Evolutionary conservation across 2,797 vertebrate genomes (phyloP), one percentile per base, ranked within the genome.

Genomic region (Podarcis siculus): DNA sequence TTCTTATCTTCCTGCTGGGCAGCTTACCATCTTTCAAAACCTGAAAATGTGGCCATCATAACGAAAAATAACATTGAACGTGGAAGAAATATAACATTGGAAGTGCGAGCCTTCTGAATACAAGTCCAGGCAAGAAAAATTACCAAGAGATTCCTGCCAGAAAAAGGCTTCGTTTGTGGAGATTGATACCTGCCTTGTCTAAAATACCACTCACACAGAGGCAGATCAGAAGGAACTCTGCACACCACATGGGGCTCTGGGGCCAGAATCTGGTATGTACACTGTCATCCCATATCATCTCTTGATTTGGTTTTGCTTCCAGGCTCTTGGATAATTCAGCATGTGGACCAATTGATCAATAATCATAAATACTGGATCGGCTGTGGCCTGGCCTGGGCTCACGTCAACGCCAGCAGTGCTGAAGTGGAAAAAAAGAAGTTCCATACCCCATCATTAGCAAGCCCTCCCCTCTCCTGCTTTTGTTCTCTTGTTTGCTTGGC

Each of bases 401-500:
- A 91, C 85, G 21, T 83, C 19, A 61, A 82, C 49, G 13, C 30
- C 32, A 30, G 9, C 0, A 66, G 12, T 17, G 13, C 42, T 55
- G 13, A 27, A 66, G 30, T 25, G 61, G 42, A 30, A 4, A 15
- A 55, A 15, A 15, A 88, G 1, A 72, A 87, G 83, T 23, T 72
- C 90, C 58, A 25, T 77, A 30, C 49, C n/a, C 37, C 45, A 69
- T 84, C 91, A 92, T 92, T 82, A 89, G 25, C 89, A 83, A 58
- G 39, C 86, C 67, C 7, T 6, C 13, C 37, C 78, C 35, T 75
- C 32, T 82, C 30, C 89, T 86, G 42, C 64, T 89, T 88, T 71
- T 35, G 37, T 90, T 93, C 90, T 92, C 76, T 79, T 86, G 4
- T 78, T 80, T 93, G 67, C 32, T 92, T 94, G 83, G 88, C 79